These are phyloP conservation scores for Chaetodon auriga DNA, from an alignment of 2,113 vertebrate species.

Conservation along the genomic window DNA sequence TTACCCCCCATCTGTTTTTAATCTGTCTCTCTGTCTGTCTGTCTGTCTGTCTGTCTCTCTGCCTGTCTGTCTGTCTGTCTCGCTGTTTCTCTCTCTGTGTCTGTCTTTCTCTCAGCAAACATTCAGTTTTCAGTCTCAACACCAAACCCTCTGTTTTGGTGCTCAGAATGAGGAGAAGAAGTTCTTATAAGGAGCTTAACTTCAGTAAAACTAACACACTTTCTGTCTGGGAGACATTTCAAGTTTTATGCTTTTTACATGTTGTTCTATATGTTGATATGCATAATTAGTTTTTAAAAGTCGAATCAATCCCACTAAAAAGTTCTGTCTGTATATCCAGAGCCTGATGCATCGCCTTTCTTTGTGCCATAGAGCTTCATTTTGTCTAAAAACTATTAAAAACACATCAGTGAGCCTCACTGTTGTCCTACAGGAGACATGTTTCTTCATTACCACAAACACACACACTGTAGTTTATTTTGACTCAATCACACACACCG, in stretches of 20 bases:
- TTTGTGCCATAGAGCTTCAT: background rate
- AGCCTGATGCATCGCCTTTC: background rate
- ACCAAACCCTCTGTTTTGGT: background rate
- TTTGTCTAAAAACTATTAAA: background rate
- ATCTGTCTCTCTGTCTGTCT: conserved; percentile 21
- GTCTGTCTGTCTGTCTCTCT: conserved; percentile 8
- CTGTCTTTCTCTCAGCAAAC: background rate
- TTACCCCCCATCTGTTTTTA: conserved; percentile 49
- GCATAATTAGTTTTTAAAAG: too few species aligned
- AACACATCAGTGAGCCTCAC: too few species aligned
- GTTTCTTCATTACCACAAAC: too few species aligned
- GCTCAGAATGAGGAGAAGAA: background rate
- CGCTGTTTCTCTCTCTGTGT: conserved; percentile 1
- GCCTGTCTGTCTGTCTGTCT: conserved; percentile 2
- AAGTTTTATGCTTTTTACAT: too few species aligned
- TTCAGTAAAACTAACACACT: too few species aligned
- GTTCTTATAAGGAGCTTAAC: background rate
- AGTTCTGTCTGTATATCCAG: too few species aligned
- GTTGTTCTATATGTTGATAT: too few species aligned
- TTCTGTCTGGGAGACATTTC: too few species aligned
- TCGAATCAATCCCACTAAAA: too few species aligned
- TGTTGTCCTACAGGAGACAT: too few species aligned
- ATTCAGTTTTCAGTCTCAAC: conserved; percentile 14
- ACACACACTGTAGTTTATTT: background rate
- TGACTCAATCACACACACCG: background rate